These are phyloP conservation scores for Charina bottae DNA, from an alignment of 2,113 vertebrate genomes.

Conservation along the genomic window DNA sequence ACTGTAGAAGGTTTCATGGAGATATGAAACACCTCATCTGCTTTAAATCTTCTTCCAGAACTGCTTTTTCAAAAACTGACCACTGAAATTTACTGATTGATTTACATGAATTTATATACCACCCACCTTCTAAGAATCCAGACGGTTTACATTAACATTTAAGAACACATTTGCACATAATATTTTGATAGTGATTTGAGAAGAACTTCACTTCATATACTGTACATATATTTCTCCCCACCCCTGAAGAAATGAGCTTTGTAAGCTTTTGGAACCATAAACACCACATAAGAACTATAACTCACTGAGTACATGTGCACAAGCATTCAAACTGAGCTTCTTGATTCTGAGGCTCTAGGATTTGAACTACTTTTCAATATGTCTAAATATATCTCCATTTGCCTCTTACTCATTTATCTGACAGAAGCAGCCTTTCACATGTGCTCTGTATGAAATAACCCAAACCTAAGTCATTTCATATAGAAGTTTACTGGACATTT, in stretches of 20 bases:
- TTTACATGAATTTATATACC: not conserved
- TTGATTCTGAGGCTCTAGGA: not conserved
- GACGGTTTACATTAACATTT: not conserved
- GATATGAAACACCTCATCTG: not conserved
- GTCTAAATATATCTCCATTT: not conserved
- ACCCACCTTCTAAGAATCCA: not conserved
- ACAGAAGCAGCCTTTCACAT: slow-evolving; percentile 7
- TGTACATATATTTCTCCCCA: not conserved
- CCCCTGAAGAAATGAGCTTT: not conserved
- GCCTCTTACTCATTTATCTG: not conserved
- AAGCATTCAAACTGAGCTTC: not conserved
- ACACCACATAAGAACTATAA: not conserved
- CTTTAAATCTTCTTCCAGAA: not conserved
- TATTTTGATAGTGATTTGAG: not conserved
- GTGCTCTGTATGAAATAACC: slow-evolving; percentile 15
- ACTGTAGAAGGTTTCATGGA: not conserved
- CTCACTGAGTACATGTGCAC: not conserved
- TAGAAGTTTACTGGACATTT: slow-evolving; percentile 22
- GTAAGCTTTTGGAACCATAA: not conserved
- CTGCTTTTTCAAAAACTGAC: not conserved
- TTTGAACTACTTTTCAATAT: not conserved
- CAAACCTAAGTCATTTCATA: not conserved
- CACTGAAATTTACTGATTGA: not conserved
- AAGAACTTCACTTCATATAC: not conserved
- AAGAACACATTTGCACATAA: not conserved